Evolutionary conservation across 2,113 vertebrate genomes (phyloP).

Genomic region (Clarias macrocephalus): DNA sequence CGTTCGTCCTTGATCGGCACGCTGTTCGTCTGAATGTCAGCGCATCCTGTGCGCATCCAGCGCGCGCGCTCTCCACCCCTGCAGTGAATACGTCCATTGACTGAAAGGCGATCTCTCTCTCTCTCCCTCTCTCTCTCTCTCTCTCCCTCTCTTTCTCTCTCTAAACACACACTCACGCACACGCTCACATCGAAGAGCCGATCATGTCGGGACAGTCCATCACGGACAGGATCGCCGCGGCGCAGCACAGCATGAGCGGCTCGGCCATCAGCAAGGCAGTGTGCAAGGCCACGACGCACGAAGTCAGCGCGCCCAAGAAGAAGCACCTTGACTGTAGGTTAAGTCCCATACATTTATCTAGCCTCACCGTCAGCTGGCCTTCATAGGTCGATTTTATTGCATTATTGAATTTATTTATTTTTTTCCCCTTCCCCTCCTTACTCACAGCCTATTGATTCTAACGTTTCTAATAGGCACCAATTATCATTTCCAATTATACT

Average conservation of each 20-base stretch:
- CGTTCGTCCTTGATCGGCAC: slow-evolving; percentile 37
- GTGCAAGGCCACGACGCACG: slow-evolving; percentile 88
- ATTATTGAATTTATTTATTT: neutral
- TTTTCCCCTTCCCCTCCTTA: neutral
- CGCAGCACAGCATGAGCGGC: slow-evolving; percentile 89
- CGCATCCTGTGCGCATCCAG: slow-evolving; percentile 46
- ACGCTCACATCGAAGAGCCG: slow-evolving; percentile 22
- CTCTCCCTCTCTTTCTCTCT: neutral
- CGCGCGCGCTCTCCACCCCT: slow-evolving; percentile 42
- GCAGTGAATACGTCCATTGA: slow-evolving; percentile 44
- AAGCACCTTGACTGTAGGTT: slow-evolving; percentile 91
- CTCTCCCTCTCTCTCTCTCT: no score
- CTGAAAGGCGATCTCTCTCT: slow-evolving; percentile 27
- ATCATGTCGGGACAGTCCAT: slow-evolving; percentile 87
- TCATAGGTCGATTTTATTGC: neutral
- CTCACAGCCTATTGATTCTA: slow-evolving; percentile 18
- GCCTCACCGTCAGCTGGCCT: slow-evolving; percentile 22
- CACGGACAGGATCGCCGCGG: slow-evolving; percentile 84
- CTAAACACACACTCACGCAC: slow-evolving; percentile 2
- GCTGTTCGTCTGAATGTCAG: slow-evolving; percentile 52
- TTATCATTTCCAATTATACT: slow-evolving; percentile 43
- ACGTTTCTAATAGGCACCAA: neutral
- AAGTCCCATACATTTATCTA: slow-evolving; percentile 28
- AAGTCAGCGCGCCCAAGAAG: slow-evolving; percentile 89
- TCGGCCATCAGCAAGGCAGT: slow-evolving; percentile 85